Evolutionary conservation across 2,888 invertebrate species (phyloP), one percentile per base, ranked within the genome.

Genomic region (Sarcophaga caerulescens): DNA sequence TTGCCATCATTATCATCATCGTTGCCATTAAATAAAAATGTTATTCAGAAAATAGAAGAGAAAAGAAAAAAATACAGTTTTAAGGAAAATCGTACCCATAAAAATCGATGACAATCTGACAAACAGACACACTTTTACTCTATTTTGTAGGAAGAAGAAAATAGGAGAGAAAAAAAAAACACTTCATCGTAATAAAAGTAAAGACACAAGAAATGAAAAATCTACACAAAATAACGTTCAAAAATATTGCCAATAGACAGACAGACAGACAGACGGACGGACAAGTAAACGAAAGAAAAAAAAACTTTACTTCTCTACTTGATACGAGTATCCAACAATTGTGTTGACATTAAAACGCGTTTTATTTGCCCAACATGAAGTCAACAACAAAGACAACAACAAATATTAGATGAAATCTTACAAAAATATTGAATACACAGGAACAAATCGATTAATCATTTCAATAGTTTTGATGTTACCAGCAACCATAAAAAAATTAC

Each of bases 401-500:
- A 66, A 57, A 73, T 35, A 77, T 44, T 75, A 79, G 79, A 83
- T 83, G 57, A 81, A 68, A 85, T 85, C 73, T 73, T 77, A 77
- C 25, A 74, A 73, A 81, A 74, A 78, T 73, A 77, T 76, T 80
- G 68, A 81, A 74, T 74, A 75, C 73, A 81, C 87, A 88, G 88
- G 88, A 88, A 88, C 85, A 88, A 88, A 88, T 85, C 88, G 87
- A 88, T 88, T 88, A 88, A 88, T 88, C 88, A 88, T 85, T 84
- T 87, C 84, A 82, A 81, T 78, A 70, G 85, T 78, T 78, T 52
- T 63, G 77, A 63, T 74, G 68, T 60, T 62, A 68, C 68, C 52
- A 14, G 52, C 21, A 65, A n/a, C 65, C 17, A 57, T 8, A 35
- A 35, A 35, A 35, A 47, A 12, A 47, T 47, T 3, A 47, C 10